These are phyloP conservation scores for Argyra leucocephala DNA, from an alignment of 2,888 invertebrate species.

Conservation along the genomic window DNA sequence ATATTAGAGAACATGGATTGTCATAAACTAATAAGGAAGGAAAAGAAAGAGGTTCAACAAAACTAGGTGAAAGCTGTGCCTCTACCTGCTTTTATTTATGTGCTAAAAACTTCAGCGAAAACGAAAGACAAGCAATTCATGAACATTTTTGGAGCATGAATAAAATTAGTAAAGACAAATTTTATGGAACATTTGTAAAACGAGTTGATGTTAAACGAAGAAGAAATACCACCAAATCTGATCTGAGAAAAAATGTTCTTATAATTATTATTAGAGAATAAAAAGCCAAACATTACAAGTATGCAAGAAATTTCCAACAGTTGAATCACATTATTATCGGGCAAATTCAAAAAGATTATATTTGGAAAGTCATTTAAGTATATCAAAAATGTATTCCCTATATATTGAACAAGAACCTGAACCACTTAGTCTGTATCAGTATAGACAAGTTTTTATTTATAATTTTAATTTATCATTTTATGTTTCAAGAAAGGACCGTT, in stretches of 20 bases:
- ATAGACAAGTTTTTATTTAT: neutral
- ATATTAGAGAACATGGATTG: conserved; percentile 9
- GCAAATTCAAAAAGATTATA: conserved; percentile 10
- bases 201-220: conserved; percentile 11
- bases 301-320: conserved; percentile 9
- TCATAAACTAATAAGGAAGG: conserved; percentile 12
- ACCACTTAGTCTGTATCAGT: neutral
- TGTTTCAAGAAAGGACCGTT: neutral
- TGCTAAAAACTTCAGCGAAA: too few relatives aligned
- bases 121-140: too few relatives aligned
- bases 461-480: neutral
- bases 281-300: neutral
- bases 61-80: too few relatives aligned
- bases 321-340: conserved; percentile 13
- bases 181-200: conserved; percentile 8
- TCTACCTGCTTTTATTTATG: too few relatives aligned
- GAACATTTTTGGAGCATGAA: conserved; percentile 9
- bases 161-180: conserved; percentile 4
- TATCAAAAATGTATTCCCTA: conserved; percentile 13
- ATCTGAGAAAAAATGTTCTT: conserved; percentile 11
- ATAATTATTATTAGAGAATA: conserved; percentile 7
- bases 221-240: neutral
- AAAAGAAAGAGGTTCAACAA: neutral
- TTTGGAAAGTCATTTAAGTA: conserved; percentile 11
- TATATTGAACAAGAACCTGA: conserved; percentile 7